Percentiles rank a stretch among this genome's conserved stretches.
These are phyloP conservation scores for Miopithecus talapoin DNA, from an alignment of 2,797 vertebrate species.

Conservation along the genomic window DNA sequence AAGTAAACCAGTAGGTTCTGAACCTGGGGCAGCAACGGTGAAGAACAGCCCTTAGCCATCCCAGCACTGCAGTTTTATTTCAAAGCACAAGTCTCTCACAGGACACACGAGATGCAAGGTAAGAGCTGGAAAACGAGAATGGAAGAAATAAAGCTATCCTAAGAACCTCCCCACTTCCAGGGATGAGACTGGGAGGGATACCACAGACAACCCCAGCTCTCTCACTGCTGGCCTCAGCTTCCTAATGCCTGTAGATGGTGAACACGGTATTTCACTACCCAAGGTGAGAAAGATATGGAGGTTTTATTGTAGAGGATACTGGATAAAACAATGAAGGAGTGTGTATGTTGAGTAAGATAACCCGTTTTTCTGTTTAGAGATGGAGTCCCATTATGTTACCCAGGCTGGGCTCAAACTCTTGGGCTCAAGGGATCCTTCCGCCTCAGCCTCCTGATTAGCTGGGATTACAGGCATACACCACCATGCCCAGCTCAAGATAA, in stretches of 20 bases:
- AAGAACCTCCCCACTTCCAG: not conserved
- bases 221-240: not conserved
- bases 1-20: too few relatives aligned
- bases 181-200: not conserved
- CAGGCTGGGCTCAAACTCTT: not conserved
- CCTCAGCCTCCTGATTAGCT: not conserved
- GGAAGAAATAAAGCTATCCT: not conserved
- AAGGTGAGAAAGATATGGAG: not conserved
- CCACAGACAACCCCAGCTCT: not conserved
- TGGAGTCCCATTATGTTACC: not conserved
- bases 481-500: not conserved
- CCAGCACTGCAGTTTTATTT: not conserved
- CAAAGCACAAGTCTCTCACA: not conserved
- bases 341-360: not conserved
- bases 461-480: not conserved
- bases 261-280: not conserved
- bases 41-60: not conserved
- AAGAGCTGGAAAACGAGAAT: not conserved
- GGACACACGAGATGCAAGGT: not conserved
- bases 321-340: not conserved
- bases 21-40: fast-evolving
- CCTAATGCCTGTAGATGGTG: not conserved
- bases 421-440: not conserved
- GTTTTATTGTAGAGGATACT: not conserved
- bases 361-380: not conserved